Evolutionary conservation across 2,888 invertebrate genomes (phyloP).

Genomic region (Tachina lurida): DNA sequence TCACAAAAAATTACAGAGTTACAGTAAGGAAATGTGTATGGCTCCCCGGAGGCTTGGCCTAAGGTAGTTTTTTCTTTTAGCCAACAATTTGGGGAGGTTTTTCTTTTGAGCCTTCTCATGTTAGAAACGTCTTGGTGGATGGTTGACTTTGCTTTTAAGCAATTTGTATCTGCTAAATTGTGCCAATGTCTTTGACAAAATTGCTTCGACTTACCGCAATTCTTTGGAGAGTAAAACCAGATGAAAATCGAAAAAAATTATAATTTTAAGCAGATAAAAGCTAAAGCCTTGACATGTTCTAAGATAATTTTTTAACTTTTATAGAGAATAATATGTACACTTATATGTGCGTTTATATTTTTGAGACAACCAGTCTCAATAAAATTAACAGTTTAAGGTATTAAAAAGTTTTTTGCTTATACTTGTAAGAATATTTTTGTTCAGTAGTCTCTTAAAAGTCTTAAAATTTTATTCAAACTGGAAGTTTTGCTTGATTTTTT

Average conservation of each 20-base stretch:
- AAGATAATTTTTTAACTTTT: no score
- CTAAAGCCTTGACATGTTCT: constrained; percentile 29
- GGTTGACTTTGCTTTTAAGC: constrained; percentile 57
- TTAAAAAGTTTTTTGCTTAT: no score
- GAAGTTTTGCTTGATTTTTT: no score
- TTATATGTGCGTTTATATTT: no score
- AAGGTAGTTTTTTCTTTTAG: constrained; percentile 23
- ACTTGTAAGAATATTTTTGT: no score
- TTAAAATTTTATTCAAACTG: no score
- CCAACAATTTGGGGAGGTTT: constrained; percentile 40
- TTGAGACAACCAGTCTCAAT: no score
- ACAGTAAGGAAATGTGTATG: constrained; percentile 38
- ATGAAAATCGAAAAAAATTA: background rate
- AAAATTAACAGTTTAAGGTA: no score
- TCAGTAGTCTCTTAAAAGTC: no score
- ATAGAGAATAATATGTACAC: no score
- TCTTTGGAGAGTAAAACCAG: constrained; percentile 43
- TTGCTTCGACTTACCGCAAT: constrained; percentile 49
- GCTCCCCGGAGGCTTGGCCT: constrained; percentile 61
- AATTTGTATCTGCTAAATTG: constrained; percentile 67
- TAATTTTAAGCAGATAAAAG: constrained; percentile 61
- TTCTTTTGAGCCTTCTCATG: background rate
- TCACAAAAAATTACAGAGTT: background rate
- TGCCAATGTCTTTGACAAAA: constrained; percentile 59
- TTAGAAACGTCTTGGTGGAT: background rate